Conservation (phyloP, 2,888 invertebrate species). For the Apotomis capreana region DNA sequence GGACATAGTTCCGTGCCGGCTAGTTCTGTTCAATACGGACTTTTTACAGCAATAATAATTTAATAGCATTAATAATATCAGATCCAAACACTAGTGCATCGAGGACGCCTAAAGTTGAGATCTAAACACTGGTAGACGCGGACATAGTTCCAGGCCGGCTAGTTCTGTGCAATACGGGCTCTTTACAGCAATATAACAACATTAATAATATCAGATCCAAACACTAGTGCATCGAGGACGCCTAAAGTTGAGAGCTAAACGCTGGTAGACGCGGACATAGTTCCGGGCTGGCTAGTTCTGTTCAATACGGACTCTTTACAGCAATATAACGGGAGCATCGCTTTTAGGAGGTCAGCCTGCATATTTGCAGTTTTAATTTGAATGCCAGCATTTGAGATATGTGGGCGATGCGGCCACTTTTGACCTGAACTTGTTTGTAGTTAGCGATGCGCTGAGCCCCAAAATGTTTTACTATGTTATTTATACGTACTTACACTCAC, state of each 20-base stretch:
- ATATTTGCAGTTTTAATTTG: neutral
- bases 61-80: neutral
- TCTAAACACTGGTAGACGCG: no score
- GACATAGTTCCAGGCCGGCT: no score
- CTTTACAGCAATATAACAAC: neutral
- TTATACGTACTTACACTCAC: no score
- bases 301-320: conserved; percentile 15
- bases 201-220: conserved; percentile 2
- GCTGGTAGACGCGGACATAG: conserved; percentile 8
- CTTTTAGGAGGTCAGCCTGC: conserved; percentile 8
- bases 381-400: neutral
- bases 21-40: conserved; percentile 4
- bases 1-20: conserved; percentile 16
- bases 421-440: no score
- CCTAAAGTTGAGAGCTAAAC: conserved; percentile 24
- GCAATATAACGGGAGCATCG: neutral
- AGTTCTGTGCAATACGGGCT: no score
- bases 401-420: no score
- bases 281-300: conserved; percentile 4
- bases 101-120: conserved; percentile 12
- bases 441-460: no score
- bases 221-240: neutral
- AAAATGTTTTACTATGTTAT: no score
- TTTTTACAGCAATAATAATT: conserved; percentile 13
- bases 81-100: conserved; percentile 5